Evolutionary conservation across 2,888 invertebrate species (phyloP).

Genomic region (Strigamia crassipes): DNA sequence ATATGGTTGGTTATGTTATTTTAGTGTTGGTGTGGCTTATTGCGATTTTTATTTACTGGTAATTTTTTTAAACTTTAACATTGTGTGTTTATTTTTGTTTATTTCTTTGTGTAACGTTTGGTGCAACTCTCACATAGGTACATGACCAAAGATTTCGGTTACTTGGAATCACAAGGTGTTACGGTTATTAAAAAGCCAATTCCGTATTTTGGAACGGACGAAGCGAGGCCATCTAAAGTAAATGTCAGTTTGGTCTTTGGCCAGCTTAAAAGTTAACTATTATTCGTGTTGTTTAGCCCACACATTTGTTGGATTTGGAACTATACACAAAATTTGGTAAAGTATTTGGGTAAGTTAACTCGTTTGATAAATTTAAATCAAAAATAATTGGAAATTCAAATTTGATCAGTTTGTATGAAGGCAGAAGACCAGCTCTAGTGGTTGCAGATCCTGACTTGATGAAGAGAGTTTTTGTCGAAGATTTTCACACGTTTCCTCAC

Average conservation of each 20-base stretch:
- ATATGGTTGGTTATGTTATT: no score
- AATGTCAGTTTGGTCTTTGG: background rate
- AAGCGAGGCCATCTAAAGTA: background rate
- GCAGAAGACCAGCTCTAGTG: background rate
- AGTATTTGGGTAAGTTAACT: background rate
- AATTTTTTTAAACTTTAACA: no score
- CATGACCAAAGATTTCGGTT: background rate
- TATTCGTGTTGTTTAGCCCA: background rate
- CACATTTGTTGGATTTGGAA: background rate
- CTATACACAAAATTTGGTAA: background rate
- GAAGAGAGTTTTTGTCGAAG: slow-evolving; percentile 24
- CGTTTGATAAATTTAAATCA: no score
- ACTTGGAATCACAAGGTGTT: background rate
- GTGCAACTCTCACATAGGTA: background rate
- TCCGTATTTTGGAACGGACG: background rate
- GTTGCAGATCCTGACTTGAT: slow-evolving; percentile 13
- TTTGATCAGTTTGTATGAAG: background rate
- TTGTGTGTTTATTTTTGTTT: no score
- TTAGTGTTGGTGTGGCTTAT: no score
- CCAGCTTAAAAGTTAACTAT: background rate
- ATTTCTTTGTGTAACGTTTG: no score
- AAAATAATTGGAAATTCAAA: background rate
- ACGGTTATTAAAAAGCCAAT: background rate
- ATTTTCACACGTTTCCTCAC: slow-evolving; percentile 11
- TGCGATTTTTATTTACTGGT: no score